Evolutionary conservation across 2,888 invertebrate genomes (phyloP), one percentile per base, ranked within the genome.

Genomic region (Chironomus tentans): DNA sequence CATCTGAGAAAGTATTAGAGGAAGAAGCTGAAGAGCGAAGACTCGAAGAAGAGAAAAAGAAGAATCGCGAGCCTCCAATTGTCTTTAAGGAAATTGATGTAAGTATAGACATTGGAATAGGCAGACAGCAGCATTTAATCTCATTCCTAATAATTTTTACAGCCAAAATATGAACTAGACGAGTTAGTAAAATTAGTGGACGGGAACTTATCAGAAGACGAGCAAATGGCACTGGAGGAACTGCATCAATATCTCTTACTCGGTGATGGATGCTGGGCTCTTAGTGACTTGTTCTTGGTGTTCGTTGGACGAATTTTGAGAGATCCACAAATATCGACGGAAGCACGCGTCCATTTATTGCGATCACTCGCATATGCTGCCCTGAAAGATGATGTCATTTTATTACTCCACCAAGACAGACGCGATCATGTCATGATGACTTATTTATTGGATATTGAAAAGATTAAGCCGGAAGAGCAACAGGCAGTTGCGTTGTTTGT

Each of bases 191-290:
- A 86, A 77, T 83, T 90, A 70, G 86, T 94, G 76, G 91, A 91
- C 79, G 91, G 90, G 46, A 88, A 90, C 82, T 85, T 95, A 78
- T 87, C 87, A 73, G 87, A 89, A 12, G 93, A 92, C 77, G 95
- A 95, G 82, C 88, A 88, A 81, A 79, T 81, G 68, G 91, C 91
- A 79, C 85, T 95, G 81, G 91, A 91, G 80, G 95, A 96, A 85
- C 85, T 96, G 79, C 90, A 92, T 81, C 93, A 94, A 83, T 96
- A 95, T 84, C 88, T 95, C 82, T 86, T 95, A 79, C 92, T 92
- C 79, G 92, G 93, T 79, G 95, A 95, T 82, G 96, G 95, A 77
- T 93, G 94, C 80, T 96, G 96, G 96, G 94, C 94, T 76, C 87
- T 96, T 22, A 93, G 95, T 10, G 95, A 95, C 80, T 91, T 92